A percentile compares a stretch with the other conserved stretches of the same genome.
These are phyloP conservation scores for Orbicella faveolata DNA, from an alignment of 64 coral and sea anemone genomes.

Conservation along the genomic window DNA sequence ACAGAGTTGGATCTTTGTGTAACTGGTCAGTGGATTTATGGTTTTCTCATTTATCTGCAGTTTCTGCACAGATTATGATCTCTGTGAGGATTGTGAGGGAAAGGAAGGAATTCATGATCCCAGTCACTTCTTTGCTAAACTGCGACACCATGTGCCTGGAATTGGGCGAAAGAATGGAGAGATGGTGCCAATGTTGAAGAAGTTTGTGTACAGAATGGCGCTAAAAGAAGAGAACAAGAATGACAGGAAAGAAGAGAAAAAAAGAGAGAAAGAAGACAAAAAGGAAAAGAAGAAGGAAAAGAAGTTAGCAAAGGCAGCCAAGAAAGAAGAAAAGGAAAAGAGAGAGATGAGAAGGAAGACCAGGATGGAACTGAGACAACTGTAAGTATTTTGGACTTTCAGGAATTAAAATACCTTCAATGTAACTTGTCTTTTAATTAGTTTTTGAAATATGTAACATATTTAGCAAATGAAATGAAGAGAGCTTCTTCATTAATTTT, in stretches of 20 bases:
- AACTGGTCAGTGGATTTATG: too few species aligned
- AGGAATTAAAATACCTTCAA: not conserved
- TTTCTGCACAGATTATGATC: slow-evolving; percentile 87
- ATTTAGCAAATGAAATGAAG: too few species aligned
- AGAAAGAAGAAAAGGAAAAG: slow-evolving; percentile 24
- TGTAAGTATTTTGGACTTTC: not conserved
- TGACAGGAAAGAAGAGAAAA: slow-evolving; percentile 23
- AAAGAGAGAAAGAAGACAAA: slow-evolving; percentile 41
- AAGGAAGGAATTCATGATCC: slow-evolving; percentile 57
- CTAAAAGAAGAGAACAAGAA: slow-evolving; percentile 23
- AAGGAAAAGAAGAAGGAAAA: slow-evolving; percentile 47
- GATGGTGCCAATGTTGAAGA: slow-evolving; percentile 83
- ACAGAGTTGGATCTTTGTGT: too few species aligned
- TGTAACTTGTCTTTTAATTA: too few species aligned
- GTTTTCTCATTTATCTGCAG: slow-evolving; percentile 19
- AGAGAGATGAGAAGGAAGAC: slow-evolving; percentile 35
- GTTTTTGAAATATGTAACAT: too few species aligned
- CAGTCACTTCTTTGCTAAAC: slow-evolving; percentile 82
- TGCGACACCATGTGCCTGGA: slow-evolving; percentile 61
- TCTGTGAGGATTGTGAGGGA: slow-evolving; percentile 85
- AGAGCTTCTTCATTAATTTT: too few species aligned
- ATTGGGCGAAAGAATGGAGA: slow-evolving; percentile 83
- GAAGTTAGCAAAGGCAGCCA: slow-evolving; percentile 15
- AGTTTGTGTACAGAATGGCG: slow-evolving; percentile 50
- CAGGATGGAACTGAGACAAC: slow-evolving; percentile 35